Evolutionary conservation across 1,140 invertebrate genomes (phyloP).

Genomic region (Drosophila sechellia): DNA sequence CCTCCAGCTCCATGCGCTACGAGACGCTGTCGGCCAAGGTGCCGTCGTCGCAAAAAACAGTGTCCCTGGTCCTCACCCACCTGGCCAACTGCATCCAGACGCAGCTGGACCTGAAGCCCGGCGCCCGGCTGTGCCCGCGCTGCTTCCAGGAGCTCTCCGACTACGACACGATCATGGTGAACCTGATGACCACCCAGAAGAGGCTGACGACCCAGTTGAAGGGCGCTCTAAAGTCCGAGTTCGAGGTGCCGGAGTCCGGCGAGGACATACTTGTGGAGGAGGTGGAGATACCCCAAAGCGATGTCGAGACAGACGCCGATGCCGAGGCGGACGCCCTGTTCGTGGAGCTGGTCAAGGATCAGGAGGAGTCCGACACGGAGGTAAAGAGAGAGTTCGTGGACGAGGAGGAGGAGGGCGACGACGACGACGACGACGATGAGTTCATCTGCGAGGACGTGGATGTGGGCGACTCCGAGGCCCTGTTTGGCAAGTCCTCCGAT

Average conservation of each 20-base stretch:
- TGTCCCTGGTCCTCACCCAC: constrained; percentile 70
- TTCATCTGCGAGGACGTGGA: constrained; percentile 56
- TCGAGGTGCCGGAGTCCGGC: constrained; percentile 22
- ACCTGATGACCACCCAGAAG: constrained; percentile 72
- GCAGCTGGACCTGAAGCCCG: constrained; percentile 48
- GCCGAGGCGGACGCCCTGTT: constrained; percentile 66
- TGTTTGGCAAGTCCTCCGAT: constrained; percentile 18
- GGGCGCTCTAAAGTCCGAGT: constrained; percentile 58
- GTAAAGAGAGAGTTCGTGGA: constrained; percentile 58
- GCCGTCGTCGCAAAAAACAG: constrained; percentile 68
- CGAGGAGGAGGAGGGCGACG: constrained; percentile 39
- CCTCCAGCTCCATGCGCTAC: constrained; percentile 28
- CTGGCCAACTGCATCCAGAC: constrained; percentile 71
- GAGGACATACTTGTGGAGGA: constrained; percentile 54
- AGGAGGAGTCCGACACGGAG: constrained; percentile 43
- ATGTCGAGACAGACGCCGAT: constrained; percentile 39
- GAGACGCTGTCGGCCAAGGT: constrained; percentile 57
- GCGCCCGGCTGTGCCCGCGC: constrained; percentile 53
- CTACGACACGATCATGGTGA: constrained; percentile 79
- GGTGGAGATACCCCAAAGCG: constrained; percentile 20
- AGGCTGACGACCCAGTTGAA: constrained; percentile 60
- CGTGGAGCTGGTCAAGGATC: constrained; percentile 63
- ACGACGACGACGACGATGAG: constrained; percentile 52
- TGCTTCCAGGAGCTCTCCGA: constrained; percentile 72
- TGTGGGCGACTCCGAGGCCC: constrained; percentile 12